Base-by-base conservation (phyloP, 1,140 invertebrate genomes). In the Drosophila ficusphila region DNA sequence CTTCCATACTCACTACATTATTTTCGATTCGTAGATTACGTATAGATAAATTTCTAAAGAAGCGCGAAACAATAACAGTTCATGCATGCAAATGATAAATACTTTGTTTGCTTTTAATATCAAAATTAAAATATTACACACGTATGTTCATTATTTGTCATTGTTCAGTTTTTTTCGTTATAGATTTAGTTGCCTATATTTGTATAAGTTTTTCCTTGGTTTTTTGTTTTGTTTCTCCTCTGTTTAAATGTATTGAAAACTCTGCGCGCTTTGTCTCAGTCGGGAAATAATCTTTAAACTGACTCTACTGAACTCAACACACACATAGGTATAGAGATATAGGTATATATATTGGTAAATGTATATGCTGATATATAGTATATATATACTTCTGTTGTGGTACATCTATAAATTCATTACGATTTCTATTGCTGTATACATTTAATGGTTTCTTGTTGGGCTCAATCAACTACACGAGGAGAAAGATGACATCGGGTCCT, bases 401-500 rank as follows among this genome's bases (percentile, higher is more conserved):
- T 85, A 85, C 79, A 77, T 81, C 82, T 86, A 86, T 86, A 86
- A 86, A 86, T 86, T 86, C 81, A 77, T 86, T 86, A 76, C 69
- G 86, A 81, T 76, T 77, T 76, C 77, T 88, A 86, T 65, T 86
- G 62, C 68, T 86, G 82, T 82, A 88, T 86, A 86, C 81, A 77
- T 81, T 83, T 36, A 77, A 81, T 77, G 48, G 47, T 52, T 49
- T 16, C n/a, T 62, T 52, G 8, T 27, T 18, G 39, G 23, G 39
- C 16, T 41, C 29, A 39, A 71, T 64, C 34, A 21, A 29, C 42
- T 34, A 25, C 25, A 4, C 5, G 21, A 14, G 39, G 34, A 47
- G 31, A 42, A 33, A 33, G 29, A 38, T 42, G 60, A 44, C 44
- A 42, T 52, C 31, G 38, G 60, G 5, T 61, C 54, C 56, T 42